Percentiles rank a stretch among this genome's conserved stretches.
Evolutionary conservation across 2,797 vertebrate species (phyloP).

Genomic region (Periophthalmus magnuspinnatus): DNA sequence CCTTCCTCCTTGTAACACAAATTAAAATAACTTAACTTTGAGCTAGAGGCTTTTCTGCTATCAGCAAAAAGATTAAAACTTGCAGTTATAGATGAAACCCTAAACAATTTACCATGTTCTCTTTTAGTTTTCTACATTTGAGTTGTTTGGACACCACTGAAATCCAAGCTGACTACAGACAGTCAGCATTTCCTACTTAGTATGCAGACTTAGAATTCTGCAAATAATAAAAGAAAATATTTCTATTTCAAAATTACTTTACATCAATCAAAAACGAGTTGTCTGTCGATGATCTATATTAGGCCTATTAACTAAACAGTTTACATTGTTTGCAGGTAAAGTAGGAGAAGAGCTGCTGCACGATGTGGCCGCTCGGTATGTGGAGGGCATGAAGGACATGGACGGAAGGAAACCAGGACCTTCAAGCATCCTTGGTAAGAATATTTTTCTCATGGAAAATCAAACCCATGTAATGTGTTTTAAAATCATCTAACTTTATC

Average conservation of each 20-base stretch:
- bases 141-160: neutral
- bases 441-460: neutral
- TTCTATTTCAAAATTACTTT: neutral
- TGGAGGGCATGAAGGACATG: conserved; percentile 87
- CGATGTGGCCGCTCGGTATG: conserved; percentile 75
- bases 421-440: conserved; percentile 80
- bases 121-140: no score
- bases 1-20: neutral
- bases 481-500: neutral
- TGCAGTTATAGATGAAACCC: neutral
- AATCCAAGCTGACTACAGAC: neutral
- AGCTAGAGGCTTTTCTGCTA: neutral
- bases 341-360: conserved; percentile 70
- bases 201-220: neutral
- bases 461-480: neutral
- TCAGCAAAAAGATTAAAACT: neutral
- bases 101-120: neutral
- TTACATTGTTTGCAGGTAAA: conserved; percentile 39
- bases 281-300: neutral
- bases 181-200: neutral
- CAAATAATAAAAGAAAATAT: neutral
- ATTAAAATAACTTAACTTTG: neutral
- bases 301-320: neutral
- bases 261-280: neutral
- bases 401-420: conserved; percentile 83